Evolutionary conservation across 2,113 vertebrate species (phyloP).

Genomic region (Phodopus roborovskii): DNA sequence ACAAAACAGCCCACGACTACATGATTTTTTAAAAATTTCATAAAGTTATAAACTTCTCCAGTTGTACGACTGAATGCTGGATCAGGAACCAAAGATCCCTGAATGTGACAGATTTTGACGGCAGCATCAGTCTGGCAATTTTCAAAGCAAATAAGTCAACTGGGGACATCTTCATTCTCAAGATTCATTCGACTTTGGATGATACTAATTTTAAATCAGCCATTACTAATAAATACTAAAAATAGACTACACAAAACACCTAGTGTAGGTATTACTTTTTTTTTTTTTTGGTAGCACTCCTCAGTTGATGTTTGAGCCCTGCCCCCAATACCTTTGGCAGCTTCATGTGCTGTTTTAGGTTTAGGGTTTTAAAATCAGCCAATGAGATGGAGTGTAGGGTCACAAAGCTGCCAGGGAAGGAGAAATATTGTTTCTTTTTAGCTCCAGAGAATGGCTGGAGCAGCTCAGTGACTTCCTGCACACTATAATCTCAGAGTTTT

Average conservation of each 20-base stretch:
- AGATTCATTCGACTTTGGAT: slow-evolving; percentile 51
- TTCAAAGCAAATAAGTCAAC: slow-evolving; percentile 39
- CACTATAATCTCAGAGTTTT: background rate
- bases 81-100: slow-evolving; percentile 31
- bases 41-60: background rate
- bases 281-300: background rate
- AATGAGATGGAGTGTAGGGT: background rate
- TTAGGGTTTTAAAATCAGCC: background rate
- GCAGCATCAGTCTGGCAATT: background rate
- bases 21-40: background rate
- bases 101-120: slow-evolving; percentile 14
- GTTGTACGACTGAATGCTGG: background rate
- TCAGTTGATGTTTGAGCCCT: background rate
- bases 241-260: slow-evolving; percentile 41
- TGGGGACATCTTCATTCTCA: slow-evolving; percentile 23
- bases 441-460: background rate
- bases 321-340: background rate
- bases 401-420: background rate
- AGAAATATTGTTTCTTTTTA: background rate
- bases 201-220: slow-evolving; percentile 53
- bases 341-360: background rate
- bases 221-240: slow-evolving; percentile 36
- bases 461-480: background rate
- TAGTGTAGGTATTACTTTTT: background rate
- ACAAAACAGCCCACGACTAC: background rate